A percentile compares a stretch with the other conserved stretches of the same genome.
These are phyloP conservation scores for Synergus japonicus DNA, from an alignment of 2,888 invertebrate genomes.

Conservation along the genomic window DNA sequence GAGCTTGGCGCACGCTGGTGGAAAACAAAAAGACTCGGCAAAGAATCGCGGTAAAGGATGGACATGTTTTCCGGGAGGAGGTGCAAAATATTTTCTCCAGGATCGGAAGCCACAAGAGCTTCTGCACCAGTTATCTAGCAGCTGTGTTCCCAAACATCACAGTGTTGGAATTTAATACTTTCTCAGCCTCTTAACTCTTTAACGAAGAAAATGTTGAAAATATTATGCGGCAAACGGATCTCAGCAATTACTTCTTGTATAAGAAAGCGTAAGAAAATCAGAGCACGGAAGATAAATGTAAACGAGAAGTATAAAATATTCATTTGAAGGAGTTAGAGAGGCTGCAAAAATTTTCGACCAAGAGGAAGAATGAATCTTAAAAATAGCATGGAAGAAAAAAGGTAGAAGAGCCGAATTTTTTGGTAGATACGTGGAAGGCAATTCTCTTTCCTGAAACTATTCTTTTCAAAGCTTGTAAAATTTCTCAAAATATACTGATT, in stretches of 20 bases:
- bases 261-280: background rate
- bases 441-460: too few species aligned
- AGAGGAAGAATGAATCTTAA: background rate
- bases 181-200: background rate
- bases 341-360: background rate
- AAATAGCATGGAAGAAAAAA: background rate
- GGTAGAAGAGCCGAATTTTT: background rate
- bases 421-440: background rate
- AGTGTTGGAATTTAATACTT: background rate
- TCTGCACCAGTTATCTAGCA: conserved; percentile 32
- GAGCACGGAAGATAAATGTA: background rate
- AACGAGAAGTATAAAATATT: background rate
- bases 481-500: background rate
- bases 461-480: background rate
- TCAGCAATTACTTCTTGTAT: background rate
- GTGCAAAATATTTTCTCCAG: conserved; percentile 43
- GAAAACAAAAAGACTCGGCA: conserved; percentile 54
- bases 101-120: conserved; percentile 44
- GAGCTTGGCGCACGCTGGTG: conserved; percentile 46
- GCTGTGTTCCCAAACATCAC: background rate
- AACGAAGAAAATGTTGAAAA: background rate
- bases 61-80: conserved; percentile 52
- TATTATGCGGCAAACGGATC: background rate
- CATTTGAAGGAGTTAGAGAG: background rate
- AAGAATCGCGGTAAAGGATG: conserved; percentile 52